phyloP scores from a whole-genome alignment of 2,797 vertebrate species.

The Agapornis canus region DNA sequence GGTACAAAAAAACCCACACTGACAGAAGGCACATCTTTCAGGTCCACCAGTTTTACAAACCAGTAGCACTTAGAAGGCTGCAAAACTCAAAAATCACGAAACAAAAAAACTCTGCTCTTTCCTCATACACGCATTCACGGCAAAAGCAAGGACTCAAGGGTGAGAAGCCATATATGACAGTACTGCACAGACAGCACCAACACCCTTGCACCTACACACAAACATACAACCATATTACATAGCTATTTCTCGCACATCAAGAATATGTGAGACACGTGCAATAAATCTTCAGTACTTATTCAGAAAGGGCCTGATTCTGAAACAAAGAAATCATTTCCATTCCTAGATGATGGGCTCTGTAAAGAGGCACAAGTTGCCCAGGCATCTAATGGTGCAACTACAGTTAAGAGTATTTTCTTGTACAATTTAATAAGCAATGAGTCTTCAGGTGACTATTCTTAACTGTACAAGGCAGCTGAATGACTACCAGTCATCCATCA shows the following conservation, averaged over 20 bases:
- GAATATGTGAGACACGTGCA: accelerated
- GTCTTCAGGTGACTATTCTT: background rate
- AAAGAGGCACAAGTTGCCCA: background rate
- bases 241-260: background rate
- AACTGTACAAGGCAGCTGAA: background rate
- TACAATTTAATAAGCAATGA: conserved; percentile 26
- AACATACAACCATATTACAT: accelerated
- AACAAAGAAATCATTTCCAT: background rate
- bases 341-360: background rate
- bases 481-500: background rate
- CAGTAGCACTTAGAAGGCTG: background rate
- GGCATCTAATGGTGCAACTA: background rate
- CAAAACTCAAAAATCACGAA: background rate
- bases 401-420: background rate
- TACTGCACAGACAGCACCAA: background rate
- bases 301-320: background rate
- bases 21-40: background rate
- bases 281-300: background rate
- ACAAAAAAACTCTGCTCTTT: background rate
- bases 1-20: background rate
- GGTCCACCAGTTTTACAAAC: background rate
- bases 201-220: background rate
- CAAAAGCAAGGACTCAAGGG: background rate
- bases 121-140: background rate
- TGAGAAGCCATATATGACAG: background rate